These are phyloP conservation scores for Yoshiicerus persimilis DNA, from an alignment of 1,140 invertebrate species.

Conservation along the genomic window DNA sequence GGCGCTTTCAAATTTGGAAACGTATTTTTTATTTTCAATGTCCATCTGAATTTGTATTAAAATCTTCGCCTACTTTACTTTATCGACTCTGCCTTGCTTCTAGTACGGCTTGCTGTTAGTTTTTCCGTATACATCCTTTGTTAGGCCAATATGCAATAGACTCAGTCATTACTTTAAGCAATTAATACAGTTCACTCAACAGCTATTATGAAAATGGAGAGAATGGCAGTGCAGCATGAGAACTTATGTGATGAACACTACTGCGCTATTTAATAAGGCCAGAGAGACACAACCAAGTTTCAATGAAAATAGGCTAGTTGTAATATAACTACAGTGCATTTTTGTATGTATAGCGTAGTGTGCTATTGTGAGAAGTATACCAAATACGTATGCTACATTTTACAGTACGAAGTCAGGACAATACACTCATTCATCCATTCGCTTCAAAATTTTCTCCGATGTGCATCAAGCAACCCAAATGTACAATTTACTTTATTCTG, in stretches of 20 bases:
- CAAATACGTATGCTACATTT: no score
- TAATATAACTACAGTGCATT: no score
- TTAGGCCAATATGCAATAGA: no score
- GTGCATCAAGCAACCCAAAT: background rate
- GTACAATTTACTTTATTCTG: background rate
- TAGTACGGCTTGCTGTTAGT: background rate
- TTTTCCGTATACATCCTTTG: no score
- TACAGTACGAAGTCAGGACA: background rate
- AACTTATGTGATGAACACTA: background rate
- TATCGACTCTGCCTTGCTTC: background rate
- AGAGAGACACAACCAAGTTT: background rate
- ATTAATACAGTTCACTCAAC: background rate
- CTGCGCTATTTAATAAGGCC: background rate
- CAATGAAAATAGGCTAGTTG: background rate
- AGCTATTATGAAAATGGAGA: background rate
- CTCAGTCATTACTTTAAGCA: no score
- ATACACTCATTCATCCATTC: background rate
- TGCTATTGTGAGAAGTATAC: no score
- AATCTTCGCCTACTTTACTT: no score
- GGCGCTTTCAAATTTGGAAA: no score
- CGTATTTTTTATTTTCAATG: no score
- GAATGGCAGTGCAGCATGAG: background rate
- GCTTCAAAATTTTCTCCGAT: background rate
- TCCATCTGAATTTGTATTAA: no score
- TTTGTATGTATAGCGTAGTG: no score